Base-by-base conservation (phyloP, 2,113 vertebrate species). In the Onychorhynchus coronatus region DNA sequence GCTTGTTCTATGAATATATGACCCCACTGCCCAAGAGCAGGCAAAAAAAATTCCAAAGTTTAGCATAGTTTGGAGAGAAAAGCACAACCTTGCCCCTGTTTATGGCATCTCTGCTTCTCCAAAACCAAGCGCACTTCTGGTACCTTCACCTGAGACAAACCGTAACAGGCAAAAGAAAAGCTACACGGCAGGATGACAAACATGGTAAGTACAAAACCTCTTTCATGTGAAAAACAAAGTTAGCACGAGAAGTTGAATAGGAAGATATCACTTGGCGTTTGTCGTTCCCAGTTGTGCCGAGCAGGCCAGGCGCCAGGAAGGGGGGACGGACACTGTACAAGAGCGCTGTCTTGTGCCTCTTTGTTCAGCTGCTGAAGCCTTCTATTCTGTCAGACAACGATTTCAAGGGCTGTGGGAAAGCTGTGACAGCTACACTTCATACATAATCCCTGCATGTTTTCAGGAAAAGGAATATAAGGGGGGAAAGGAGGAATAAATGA, bases 351-450 rank as follows among this genome's bases (percentile, higher is more conserved):
- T 3, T 2, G 4, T 33, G 88, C 77, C 62, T 89, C 88, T 81
- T 59, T 88, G 86, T 92, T 81, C 89, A 44, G 73, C 83, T 93
- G 66, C 80, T 74, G 61, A 46, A 93, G 84, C 86, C 91, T 96
- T 92, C 66, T 13, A n/a, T 47, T 59, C 83, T 87, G 89, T 44
- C 93, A 89, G 56, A 65, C 28, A 62, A 11, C 70, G 46, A n/a
- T 33, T 83, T 66, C 37, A 19, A 88, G 85, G 83, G 79, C 68
- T 62, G 59, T 5, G 72, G 14, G 50, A 88, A 86, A 59, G 6
- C 11, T 25, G 35, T 11, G 33, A 86, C 91, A 88, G 85, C 59
- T 20, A 28, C 33, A 30, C 35, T 86, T 59, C 83, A 56, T 39
- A 30, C 55, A 13, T 6, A 55, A 37, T 15, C 50, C 88, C 83